Percentiles rank a stretch among this genome's conserved stretches.
phyloP scores from a whole-genome alignment of 2,888 invertebrate species.

The Allolobophora icterica region DNA sequence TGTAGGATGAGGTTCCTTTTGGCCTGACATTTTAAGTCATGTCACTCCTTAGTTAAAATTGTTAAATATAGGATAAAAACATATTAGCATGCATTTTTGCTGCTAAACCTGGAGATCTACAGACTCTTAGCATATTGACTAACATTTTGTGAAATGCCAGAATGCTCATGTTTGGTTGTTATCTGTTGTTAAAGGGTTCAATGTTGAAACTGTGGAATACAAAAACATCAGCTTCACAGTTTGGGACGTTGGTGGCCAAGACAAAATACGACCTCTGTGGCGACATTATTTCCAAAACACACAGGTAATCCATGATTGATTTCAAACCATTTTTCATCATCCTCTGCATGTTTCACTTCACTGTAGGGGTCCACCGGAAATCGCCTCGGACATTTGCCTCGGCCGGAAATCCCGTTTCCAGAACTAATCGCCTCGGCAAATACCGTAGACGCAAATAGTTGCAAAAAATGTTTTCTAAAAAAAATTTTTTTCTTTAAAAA shows the following conservation, averaged over 20 bases:
- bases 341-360: neutral
- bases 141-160: neutral
- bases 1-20: neutral
- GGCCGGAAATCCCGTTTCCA: too few species aligned
- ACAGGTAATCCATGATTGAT: constrained; percentile 54
- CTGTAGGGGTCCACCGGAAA: too few species aligned
- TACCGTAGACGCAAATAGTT: too few species aligned
- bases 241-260: constrained; percentile 99
- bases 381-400: too few species aligned
- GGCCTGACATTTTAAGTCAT: too few species aligned
- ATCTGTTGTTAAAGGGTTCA: constrained; percentile 77
- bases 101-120: neutral
- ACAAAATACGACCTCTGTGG: constrained; percentile 97
- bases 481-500: too few species aligned
- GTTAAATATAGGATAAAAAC: neutral
- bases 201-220: constrained; percentile 98
- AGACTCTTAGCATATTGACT: neutral
- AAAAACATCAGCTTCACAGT: constrained; percentile 99
- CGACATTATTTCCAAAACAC: constrained; percentile 98
- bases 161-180: neutral
- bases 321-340: neutral
- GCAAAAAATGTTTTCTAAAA: too few species aligned
- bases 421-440: too few species aligned
- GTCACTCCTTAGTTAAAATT: too few species aligned
- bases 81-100: neutral